Evolutionary conservation across 2,113 vertebrate species (phyloP), one percentile per base, ranked within the genome.

Genomic region (Phainopepla nitens): DNA sequence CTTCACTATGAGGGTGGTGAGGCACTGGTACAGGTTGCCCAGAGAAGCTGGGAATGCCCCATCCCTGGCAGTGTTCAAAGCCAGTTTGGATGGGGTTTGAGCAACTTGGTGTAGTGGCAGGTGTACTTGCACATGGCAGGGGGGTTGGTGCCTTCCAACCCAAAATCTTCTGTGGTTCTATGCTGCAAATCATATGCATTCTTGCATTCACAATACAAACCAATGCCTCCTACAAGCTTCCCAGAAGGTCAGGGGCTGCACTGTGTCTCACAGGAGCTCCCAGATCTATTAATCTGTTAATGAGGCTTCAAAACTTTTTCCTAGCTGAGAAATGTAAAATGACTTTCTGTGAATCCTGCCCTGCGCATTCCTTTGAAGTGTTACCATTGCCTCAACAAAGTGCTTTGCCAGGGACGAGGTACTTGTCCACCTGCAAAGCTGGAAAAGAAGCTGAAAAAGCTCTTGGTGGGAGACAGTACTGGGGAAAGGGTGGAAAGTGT

Each of bases 341-440:
- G 25, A 45, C 17, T 33, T 86, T 66, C n/a, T 29, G 7, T 12
- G 51, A 58, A 35, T 77, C 18, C 50, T 80, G 31, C 16, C 7
- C 27, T 29, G 22, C 27, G 20, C 23, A 25, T 71, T 81, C 47
- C 33, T 50, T 54, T 4, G 4, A 24, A 31, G 10, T 0, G 2
- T 0, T 9, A 35, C 29, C 7, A 16, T 12, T 0, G 2, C 16
- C 12, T 58, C 0, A 1, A 33, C 1, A 2, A 42, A 72, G 7
- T 31, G 28, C 23, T 77, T 77, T 81, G 27, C 47, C 71, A 54
- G 45, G 61, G n/a, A 8, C 0, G 2, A 87, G 23, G 10, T 10
- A 15, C 50, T 83, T 1, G 1, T 73, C 45, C 36, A 62, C 33
- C 29, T 54, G 21, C 51, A 71, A 66, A 75, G 15, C 5, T 9